These are phyloP conservation scores for Leuctra nigra DNA, from an alignment of 2,888 invertebrate genomes.

Conservation along the genomic window DNA sequence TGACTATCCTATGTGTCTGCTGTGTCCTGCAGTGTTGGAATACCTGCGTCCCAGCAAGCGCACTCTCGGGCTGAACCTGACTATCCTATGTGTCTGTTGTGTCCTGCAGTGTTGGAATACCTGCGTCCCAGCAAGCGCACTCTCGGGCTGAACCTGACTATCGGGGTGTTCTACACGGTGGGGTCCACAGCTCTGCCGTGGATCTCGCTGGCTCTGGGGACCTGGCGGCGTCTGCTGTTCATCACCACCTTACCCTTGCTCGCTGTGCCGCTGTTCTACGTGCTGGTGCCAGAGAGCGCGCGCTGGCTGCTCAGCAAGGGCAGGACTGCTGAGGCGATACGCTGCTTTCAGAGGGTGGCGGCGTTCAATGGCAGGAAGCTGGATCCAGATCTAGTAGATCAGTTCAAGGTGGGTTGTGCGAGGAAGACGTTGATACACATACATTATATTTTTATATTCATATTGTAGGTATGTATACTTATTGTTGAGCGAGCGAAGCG, in stretches of 20 bases:
- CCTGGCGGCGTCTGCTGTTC: constrained; percentile 48
- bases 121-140: constrained; percentile 49
- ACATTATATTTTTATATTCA: too few relatives aligned
- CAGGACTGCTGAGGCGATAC: constrained; percentile 44
- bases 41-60: too few relatives aligned
- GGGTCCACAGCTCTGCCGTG: constrained; percentile 48
- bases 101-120: constrained; percentile 55
- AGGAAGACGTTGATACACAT: too few relatives aligned
- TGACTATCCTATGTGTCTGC: too few relatives aligned
- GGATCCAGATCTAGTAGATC: constrained; percentile 40
- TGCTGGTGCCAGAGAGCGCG: constrained; percentile 47
- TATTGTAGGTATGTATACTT: too few relatives aligned
- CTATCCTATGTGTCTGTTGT: too few relatives aligned
- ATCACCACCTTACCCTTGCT: constrained; percentile 37
- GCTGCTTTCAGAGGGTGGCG: constrained; percentile 47
- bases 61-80: too few relatives aligned
- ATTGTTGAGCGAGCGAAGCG: too few relatives aligned
- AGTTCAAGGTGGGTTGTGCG: constrained; percentile 38
- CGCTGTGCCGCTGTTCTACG: constrained; percentile 27
- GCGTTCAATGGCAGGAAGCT: constrained; percentile 44
- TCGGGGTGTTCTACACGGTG: constrained; percentile 51
- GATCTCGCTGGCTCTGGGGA: constrained; percentile 42
- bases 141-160: constrained; percentile 49
- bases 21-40: too few relatives aligned
- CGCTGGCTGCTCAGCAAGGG: constrained; percentile 52